These are phyloP conservation scores for Diploptera punctata DNA, from an alignment of 2,888 invertebrate genomes.

Conservation along the genomic window DNA sequence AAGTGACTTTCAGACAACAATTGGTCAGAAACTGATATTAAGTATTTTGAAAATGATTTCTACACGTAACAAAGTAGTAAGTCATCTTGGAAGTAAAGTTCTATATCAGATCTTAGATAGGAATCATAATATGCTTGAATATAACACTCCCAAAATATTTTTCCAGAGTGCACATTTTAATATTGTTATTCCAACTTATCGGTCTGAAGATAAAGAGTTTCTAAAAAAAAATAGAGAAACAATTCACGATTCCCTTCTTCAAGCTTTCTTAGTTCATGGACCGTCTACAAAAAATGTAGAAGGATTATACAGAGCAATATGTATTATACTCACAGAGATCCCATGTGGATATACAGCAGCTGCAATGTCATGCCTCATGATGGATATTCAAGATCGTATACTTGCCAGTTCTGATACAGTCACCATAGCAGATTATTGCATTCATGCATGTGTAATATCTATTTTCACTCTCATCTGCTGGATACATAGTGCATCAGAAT, in stretches of 20 bases:
- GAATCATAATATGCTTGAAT: conserved; percentile 56
- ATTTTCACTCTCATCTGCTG: conserved; percentile 68
- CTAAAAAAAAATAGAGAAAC: conserved; percentile 59
- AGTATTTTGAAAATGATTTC: conserved; percentile 59
- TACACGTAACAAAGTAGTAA: conserved; percentile 57
- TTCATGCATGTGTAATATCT: conserved; percentile 66
- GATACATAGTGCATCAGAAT: conserved; percentile 63
- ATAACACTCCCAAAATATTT: conserved; percentile 62
- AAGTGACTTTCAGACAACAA: conserved; percentile 27
- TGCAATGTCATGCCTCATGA: conserved; percentile 62
- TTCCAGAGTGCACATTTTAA: conserved; percentile 56
- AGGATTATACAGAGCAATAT: conserved; percentile 61
- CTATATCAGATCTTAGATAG: conserved; percentile 64
- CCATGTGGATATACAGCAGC: conserved; percentile 68
- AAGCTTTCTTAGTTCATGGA: conserved; percentile 59
- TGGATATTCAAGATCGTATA: conserved; percentile 66
- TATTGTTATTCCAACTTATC: conserved; percentile 55
- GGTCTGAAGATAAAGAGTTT: conserved; percentile 59
- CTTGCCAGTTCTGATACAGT: conserved; percentile 45
- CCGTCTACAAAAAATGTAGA: conserved; percentile 60
- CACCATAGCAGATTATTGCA: conserved; percentile 54
- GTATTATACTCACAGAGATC: conserved; percentile 63
- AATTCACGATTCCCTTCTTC: conserved; percentile 57
- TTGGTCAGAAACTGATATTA: conserved; percentile 57
- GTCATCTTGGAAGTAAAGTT: conserved; percentile 58